phyloP scores from a whole-genome alignment of 2,113 vertebrate species.

The Lasiurus cinereus region DNA sequence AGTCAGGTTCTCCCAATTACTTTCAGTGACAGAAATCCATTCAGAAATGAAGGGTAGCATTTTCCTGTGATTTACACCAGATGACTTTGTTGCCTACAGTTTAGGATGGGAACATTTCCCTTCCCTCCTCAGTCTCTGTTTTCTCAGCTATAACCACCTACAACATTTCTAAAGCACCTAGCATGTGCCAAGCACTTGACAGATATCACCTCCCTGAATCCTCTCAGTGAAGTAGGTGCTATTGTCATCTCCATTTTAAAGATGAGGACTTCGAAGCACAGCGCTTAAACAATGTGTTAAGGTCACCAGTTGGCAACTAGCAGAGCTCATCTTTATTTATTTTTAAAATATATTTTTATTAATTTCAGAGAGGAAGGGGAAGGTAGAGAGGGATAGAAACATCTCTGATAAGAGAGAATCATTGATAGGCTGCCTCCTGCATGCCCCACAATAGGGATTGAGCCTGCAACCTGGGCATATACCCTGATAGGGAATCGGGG shows the following conservation, averaged over 20 bases:
- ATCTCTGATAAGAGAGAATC: too few species aligned
- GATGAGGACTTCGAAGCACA: not conserved
- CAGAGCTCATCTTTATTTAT: not conserved
- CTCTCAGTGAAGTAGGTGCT: not conserved
- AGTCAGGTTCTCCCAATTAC: not conserved
- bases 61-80: not conserved
- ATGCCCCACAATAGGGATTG: too few species aligned
- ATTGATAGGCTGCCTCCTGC: too few species aligned
- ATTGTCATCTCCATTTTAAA: not conserved
- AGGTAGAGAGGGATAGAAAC: too few species aligned
- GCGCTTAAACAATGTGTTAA: not conserved
- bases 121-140: not conserved
- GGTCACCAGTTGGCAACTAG: not conserved
- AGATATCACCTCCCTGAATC: not conserved
- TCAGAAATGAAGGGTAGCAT: not conserved
- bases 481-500: too few species aligned
- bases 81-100: not conserved
- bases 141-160: not conserved
- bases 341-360: too few species aligned
- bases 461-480: too few species aligned
- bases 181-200: not conserved
- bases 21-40: not conserved
- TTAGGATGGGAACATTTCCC: not conserved
- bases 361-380: too few species aligned
- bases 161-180: not conserved